Base-by-base conservation (phyloP, 1,140 invertebrate species). In the Bombus picipes region DNA sequence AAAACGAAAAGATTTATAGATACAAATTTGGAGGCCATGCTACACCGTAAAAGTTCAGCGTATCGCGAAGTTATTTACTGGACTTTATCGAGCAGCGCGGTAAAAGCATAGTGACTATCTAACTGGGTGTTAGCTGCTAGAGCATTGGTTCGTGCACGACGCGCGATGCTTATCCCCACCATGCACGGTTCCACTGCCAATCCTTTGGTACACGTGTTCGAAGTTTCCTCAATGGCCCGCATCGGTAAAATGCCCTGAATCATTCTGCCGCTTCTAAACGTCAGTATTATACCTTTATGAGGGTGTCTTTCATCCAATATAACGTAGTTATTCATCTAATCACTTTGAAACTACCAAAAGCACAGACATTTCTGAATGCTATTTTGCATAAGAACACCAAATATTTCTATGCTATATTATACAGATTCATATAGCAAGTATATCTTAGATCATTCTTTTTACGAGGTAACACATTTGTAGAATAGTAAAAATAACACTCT, bases 151-250 rank as follows among this genome's bases (percentile, higher is more conserved):
- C 82, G 66, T 65, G 76, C 75, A 39, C 57, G 79, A 88, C 80
- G 89, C 83, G 71, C 81, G 82, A 77, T 79, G 22, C n/a, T 80
- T 81, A 87, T 82, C 88, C 88, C 88, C 81, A 83, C 87, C 39
- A 37, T 66, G 10, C 28, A 39, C 47, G 18, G 18, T 66, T 57
- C 70, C 65, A 79, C 70, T 70, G 79, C 65, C 62, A 86, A 74
- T 76, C 12, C 75, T 37, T 6, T 83, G 75, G 68, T 83, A 87
- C 88, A 89, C 88, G 88, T 89, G 88, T 89, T 89, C 84, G 10
- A 65, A 83, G 75, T 89, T 80, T 80, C 70, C 80, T 62, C 59
- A 76, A 89, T 81, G 72, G 70, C 76, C 34, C 59, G 68, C 59
- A 80, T 80, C 77, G 32, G 5, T 22, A 39, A 62, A 71, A n/a